Evolutionary conservation across 1,140 invertebrate species (phyloP).

Genomic region (Ridgeia piscesae): DNA sequence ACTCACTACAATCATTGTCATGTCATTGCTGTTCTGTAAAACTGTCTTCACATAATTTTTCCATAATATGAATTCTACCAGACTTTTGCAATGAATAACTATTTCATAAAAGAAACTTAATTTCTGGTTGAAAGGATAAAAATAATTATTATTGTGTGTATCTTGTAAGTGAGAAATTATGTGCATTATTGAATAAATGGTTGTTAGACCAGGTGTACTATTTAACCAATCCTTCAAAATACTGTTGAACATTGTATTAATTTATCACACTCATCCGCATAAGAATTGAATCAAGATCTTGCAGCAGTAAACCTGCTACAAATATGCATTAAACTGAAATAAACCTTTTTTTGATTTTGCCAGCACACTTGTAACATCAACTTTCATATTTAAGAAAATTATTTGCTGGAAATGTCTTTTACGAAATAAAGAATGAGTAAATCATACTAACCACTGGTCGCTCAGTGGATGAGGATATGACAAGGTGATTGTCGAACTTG

Average conservation of each 20-base stretch:
- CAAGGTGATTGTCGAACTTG: not conserved
- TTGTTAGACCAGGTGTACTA: not conserved
- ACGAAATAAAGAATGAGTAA: not conserved
- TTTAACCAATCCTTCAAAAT: not conserved
- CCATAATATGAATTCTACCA: not conserved
- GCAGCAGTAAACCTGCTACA: not conserved
- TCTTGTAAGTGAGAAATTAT: too few species aligned
- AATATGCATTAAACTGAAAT: not conserved
- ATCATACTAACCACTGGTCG: conserved; percentile 70
- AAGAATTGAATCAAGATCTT: not conserved
- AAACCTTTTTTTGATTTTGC: not conserved
- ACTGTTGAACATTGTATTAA: not conserved
- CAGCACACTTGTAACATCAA: too few species aligned
- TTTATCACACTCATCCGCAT: not conserved
- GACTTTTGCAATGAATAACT: not conserved
- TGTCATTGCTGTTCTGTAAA: not conserved
- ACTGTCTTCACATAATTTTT: not conserved
- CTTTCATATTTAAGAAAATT: too few species aligned
- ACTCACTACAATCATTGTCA: not conserved
- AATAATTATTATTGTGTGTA: not conserved
- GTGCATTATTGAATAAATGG: too few species aligned
- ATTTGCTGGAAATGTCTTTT: too few species aligned
- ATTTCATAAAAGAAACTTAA: not conserved
- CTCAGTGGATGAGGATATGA: conserved; percentile 79
- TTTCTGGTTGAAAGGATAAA: not conserved